phyloP scores from a whole-genome alignment of 2,113 vertebrate genomes.

The Mobula hypostoma region DNA sequence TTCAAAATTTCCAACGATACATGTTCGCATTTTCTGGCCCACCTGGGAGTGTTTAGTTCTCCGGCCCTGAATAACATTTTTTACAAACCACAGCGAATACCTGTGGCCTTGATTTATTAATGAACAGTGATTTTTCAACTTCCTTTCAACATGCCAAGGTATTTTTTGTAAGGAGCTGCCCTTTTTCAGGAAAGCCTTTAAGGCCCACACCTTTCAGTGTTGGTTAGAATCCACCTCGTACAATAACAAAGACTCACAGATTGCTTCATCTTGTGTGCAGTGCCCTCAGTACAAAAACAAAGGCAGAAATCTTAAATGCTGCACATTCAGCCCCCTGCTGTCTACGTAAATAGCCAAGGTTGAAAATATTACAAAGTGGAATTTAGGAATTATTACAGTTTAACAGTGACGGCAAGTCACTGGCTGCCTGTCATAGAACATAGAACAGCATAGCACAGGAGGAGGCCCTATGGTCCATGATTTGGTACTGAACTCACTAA shows the following conservation, averaged over 20 bases:
- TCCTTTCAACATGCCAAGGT: conserved; percentile 31
- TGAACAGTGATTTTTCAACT: conserved; percentile 32
- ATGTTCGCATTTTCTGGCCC: not conserved
- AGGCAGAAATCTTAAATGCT: not conserved
- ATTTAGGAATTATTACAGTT: not conserved
- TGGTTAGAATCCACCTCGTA: conserved; percentile 33
- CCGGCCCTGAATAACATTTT: conserved; percentile 1
- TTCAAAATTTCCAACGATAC: not conserved
- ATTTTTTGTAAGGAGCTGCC: conserved; percentile 30
- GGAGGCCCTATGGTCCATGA: too few relatives aligned
- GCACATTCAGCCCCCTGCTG: not conserved
- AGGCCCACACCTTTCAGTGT: conserved; percentile 19
- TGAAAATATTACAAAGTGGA: not conserved
- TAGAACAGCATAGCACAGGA: too few relatives aligned
- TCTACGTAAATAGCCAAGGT: not conserved
- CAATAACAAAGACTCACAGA: conserved; percentile 23
- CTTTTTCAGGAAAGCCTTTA: conserved; percentile 29
- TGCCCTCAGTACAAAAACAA: not conserved
- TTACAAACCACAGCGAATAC: conserved; percentile 28
- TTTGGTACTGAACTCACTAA: too few relatives aligned
- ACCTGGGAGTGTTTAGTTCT: conserved; percentile 31
- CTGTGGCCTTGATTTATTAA: conserved; percentile 37
- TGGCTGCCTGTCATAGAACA: not conserved
- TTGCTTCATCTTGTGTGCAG: not conserved
- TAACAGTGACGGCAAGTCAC: not conserved